Percentiles rank a stretch among this genome's conserved stretches.
Conservation (phyloP, 2,113 vertebrate genomes). For the Podarcis cretensis region DNA sequence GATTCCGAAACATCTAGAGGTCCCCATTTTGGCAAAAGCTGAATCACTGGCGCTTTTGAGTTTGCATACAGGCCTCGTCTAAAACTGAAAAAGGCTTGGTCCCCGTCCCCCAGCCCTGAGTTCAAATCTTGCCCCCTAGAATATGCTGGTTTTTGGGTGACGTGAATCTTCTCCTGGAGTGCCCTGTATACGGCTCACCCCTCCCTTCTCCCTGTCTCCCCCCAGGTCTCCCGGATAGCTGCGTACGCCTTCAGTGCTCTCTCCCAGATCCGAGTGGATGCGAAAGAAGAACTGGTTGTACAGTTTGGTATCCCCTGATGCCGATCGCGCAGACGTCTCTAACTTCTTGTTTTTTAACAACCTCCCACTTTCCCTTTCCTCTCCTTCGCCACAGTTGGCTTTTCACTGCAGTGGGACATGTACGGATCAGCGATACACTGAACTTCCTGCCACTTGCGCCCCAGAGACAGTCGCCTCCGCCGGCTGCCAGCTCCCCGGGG, state of each 20-base stretch:
- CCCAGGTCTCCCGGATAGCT: conserved; percentile 93
- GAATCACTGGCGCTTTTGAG: too few species aligned
- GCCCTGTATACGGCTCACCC: too few species aligned
- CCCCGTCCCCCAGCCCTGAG: too few species aligned
- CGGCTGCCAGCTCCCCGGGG: fast-evolving
- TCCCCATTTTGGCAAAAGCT: too few species aligned
- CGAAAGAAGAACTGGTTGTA: conserved; percentile 96
- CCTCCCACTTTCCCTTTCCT: not conserved
- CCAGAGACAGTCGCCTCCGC: not conserved
- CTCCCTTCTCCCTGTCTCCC: not conserved
- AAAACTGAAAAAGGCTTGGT: too few species aligned
- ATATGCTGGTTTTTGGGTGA: too few species aligned
- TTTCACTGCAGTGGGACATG: conserved; percentile 45
- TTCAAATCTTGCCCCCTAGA: too few species aligned
- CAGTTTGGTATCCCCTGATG: conserved; percentile 95
- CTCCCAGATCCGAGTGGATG: conserved; percentile 95
- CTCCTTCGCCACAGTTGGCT: conserved; percentile 49
- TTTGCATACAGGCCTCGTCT: too few species aligned
- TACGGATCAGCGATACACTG: conserved; percentile 43
- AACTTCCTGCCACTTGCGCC: conserved; percentile 59
- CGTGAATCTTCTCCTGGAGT: too few species aligned
- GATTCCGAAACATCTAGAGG: too few species aligned
- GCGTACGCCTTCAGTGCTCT: conserved; percentile 96
- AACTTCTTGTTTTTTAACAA: too few species aligned
- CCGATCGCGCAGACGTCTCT: not conserved